phyloP scores from a whole-genome alignment of 2,797 vertebrate species.

The Poeciliopsis gracilis region DNA sequence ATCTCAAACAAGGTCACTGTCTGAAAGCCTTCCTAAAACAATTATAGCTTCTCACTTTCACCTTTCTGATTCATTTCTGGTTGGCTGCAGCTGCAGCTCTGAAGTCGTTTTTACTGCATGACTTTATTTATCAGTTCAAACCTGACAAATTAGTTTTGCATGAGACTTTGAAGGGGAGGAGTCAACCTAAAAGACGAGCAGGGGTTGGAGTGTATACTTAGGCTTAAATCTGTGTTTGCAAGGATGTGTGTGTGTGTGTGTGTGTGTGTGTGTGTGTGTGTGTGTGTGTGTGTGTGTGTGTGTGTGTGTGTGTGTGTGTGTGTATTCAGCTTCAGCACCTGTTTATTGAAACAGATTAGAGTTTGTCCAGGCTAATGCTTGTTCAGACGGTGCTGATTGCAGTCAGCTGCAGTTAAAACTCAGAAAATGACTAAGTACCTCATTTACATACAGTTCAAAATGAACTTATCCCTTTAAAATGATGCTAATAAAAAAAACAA shows the following conservation, averaged over 20 bases:
- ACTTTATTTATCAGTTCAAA: background rate
- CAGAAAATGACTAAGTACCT: background rate
- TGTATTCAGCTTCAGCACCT: background rate
- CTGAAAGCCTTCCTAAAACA: background rate
- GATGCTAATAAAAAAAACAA: background rate
- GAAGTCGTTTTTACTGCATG: background rate
- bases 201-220: background rate
- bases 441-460: background rate
- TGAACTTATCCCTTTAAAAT: background rate
- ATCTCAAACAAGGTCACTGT: background rate
- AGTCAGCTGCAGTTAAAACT: background rate
- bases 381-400: background rate
- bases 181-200: background rate
- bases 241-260: background rate
- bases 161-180: background rate
- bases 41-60: background rate
- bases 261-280: too few species aligned
- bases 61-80: background rate
- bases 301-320: background rate
- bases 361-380: background rate
- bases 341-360: background rate
- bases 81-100: background rate
- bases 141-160: slow-evolving; percentile 2
- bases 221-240: background rate
- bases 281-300: background rate